These are phyloP conservation scores for Drosophila neotestacea DNA, from an alignment of 2,888 invertebrate species.

Conservation along the genomic window DNA sequence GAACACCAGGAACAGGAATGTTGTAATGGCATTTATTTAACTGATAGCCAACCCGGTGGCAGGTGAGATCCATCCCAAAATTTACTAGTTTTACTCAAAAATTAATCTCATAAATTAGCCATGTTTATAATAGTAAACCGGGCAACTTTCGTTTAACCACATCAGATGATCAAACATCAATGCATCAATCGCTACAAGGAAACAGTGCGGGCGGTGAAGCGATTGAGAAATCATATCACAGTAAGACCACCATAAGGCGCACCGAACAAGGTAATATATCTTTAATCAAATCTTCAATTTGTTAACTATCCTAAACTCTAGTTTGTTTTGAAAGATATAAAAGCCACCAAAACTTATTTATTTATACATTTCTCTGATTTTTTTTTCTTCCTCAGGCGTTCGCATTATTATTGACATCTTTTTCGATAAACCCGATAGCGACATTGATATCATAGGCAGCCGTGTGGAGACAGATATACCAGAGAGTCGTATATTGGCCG, in stretches of 20 bases:
- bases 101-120: neutral
- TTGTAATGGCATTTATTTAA: conserved; percentile 29
- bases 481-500: conserved; percentile 82
- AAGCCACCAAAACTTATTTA: no score
- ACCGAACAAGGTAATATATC: conserved; percentile 74
- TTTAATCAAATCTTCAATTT: neutral
- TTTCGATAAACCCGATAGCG: conserved; percentile 73
- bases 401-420: conserved; percentile 84
- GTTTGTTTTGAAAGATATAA: no score
- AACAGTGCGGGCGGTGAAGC: conserved; percentile 26
- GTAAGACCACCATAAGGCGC: conserved; percentile 84
- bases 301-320: no score
- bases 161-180: conserved; percentile 31
- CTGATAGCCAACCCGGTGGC: conserved; percentile 18
- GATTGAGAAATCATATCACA: conserved; percentile 76
- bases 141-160: conserved; percentile 47
- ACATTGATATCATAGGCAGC: conserved; percentile 80
- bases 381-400: conserved; percentile 67
- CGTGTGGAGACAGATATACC: conserved; percentile 84
- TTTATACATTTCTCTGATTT: no score
- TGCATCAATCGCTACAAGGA: conserved; percentile 29
- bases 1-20: conserved; percentile 28
- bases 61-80: neutral
- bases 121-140: conserved; percentile 9
- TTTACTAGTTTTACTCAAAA: neutral